Conservation (phyloP, 2,888 invertebrate genomes). For the Drosophila subsilvestris region DNA sequence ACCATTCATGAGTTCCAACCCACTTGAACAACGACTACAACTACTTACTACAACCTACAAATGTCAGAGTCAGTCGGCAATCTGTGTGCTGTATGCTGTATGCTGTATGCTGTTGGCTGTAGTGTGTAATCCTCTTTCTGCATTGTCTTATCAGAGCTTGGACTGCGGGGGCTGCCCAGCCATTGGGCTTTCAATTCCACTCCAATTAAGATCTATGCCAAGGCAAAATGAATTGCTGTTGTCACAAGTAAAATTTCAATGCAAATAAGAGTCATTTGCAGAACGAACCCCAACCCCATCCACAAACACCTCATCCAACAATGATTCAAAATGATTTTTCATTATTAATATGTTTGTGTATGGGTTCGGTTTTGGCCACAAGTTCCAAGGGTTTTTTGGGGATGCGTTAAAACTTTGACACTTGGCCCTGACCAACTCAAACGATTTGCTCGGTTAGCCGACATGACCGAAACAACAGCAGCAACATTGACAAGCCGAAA, state of each 20-base stretch:
- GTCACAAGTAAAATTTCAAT: slow-evolving; percentile 28
- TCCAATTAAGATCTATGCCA: slow-evolving; percentile 55
- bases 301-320: neutral
- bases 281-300: neutral
- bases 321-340: slow-evolving; percentile 29
- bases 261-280: slow-evolving; percentile 43
- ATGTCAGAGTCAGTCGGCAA: slow-evolving; percentile 48
- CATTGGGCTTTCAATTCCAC: slow-evolving; percentile 50
- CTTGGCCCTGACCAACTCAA: slow-evolving; percentile 73
- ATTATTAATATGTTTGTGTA: slow-evolving; percentile 35
- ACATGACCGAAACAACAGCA: slow-evolving; percentile 53
- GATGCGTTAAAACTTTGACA: slow-evolving; percentile 70
- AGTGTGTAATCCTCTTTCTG: slow-evolving; percentile 40
- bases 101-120: slow-evolving; percentile 10
- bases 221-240: slow-evolving; percentile 41
- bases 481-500: slow-evolving; percentile 38
- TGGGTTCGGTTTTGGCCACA: neutral
- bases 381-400: slow-evolving; percentile 22
- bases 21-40: slow-evolving; percentile 3
- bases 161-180: slow-evolving; percentile 27
- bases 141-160: slow-evolving; percentile 6
- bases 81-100: slow-evolving; percentile 16
- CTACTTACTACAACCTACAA: slow-evolving; percentile 47
- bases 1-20: neutral
- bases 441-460: slow-evolving; percentile 74